Conservation (phyloP, 2,113 vertebrate species). For the Alligator mississippiensis region DNA sequence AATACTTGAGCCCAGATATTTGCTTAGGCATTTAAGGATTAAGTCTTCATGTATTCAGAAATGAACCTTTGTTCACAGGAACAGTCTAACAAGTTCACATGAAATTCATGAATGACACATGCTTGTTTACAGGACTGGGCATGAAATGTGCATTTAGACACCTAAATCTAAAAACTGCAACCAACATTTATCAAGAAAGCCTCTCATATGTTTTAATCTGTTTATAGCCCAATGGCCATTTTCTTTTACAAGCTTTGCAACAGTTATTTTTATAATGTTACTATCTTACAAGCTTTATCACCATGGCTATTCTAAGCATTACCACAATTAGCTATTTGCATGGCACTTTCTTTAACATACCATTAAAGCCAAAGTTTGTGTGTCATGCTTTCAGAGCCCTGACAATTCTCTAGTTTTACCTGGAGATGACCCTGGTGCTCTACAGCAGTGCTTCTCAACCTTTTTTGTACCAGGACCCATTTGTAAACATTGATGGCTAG, state of each 20-base stretch:
- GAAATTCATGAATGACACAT: background rate
- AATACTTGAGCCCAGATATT: background rate
- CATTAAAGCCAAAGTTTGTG: conserved; percentile 24
- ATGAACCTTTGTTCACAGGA: background rate
- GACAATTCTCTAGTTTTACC: background rate
- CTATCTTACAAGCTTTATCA: background rate
- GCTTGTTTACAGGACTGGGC: background rate
- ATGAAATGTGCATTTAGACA: background rate
- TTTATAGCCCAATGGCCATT: background rate
- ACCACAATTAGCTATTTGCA: background rate
- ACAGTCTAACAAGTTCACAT: too few species aligned
- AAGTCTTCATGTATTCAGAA: background rate
- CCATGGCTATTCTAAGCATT: background rate
- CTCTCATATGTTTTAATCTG: background rate
- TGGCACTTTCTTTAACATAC: conserved; percentile 2
- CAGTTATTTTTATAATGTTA: background rate
- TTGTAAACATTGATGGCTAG: background rate
- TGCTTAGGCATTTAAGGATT: background rate
- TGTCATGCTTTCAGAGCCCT: conserved; percentile 43
- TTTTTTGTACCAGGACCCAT: too few species aligned
- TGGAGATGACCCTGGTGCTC: background rate
- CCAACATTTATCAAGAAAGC: background rate
- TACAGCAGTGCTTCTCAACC: too few species aligned
- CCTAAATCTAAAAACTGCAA: background rate
- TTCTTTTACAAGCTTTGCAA: background rate